Conservation (phyloP, 2,113 vertebrate genomes). For the Rhinichthys klamathensis region DNA sequence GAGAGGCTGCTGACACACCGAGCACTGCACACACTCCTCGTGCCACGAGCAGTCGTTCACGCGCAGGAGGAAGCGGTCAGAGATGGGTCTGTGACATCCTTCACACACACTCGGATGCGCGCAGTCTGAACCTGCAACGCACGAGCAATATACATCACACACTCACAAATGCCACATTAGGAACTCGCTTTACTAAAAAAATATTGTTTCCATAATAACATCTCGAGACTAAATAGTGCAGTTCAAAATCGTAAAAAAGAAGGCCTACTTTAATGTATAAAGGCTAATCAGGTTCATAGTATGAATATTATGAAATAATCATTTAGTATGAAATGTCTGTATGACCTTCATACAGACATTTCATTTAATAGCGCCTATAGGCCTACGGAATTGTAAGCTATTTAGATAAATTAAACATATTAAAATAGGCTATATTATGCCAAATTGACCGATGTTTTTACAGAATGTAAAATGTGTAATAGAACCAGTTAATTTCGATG, state of each 20-base stretch:
- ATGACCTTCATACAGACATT: not conserved
- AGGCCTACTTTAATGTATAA: too few species aligned
- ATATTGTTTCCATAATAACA: not conserved
- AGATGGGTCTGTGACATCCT: conserved; percentile 89
- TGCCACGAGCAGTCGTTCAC: conserved; percentile 93
- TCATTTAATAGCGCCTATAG: not conserved
- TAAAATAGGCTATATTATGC: too few species aligned
- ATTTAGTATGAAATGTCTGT: too few species aligned
- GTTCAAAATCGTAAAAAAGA: not conserved
- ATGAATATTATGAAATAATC: too few species aligned
- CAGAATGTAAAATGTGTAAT: too few species aligned
- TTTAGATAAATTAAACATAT: not conserved
- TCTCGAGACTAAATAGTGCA: not conserved
- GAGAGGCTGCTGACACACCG: conserved; percentile 89
- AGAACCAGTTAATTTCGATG: too few species aligned
- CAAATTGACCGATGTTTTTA: too few species aligned
- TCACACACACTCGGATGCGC: conserved; percentile 86
- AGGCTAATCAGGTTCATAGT: too few species aligned
- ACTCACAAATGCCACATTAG: not conserved
- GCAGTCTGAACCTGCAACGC: conserved; percentile 79
- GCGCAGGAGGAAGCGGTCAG: conserved; percentile 91
- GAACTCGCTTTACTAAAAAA: not conserved
- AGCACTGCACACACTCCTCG: conserved; percentile 90
- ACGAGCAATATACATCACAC: not conserved
- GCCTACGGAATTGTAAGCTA: not conserved